Evolutionary conservation across 2,888 invertebrate species (phyloP).

Genomic region (Embidobia sp.): DNA sequence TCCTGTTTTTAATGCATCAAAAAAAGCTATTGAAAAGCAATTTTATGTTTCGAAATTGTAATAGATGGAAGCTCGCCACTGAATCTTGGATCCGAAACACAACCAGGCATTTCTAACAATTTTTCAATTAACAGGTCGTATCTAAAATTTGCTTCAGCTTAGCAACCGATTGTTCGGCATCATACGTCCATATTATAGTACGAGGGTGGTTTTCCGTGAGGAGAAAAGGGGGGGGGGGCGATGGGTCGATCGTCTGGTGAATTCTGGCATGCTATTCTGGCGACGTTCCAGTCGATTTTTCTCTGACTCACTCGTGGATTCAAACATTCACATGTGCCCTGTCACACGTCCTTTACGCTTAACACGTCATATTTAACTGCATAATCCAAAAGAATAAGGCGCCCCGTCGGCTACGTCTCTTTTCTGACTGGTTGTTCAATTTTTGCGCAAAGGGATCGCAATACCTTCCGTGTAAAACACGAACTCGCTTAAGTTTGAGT

Average conservation of each 20-base stretch:
- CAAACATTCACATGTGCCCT: constrained; percentile 29
- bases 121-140: neutral
- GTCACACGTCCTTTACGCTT: constrained; percentile 21
- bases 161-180: constrained; percentile 11
- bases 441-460: constrained; percentile 1
- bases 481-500: too few relatives aligned
- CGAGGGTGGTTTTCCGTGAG: constrained; percentile 3
- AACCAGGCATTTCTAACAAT: too few relatives aligned
- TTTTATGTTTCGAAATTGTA: too few relatives aligned
- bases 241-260: constrained; percentile 60
- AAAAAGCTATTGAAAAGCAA: too few relatives aligned
- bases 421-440: too few relatives aligned
- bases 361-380: constrained; percentile 4
- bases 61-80: too few relatives aligned
- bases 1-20: too few relatives aligned
- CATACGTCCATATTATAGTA: constrained; percentile 24
- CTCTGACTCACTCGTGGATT: constrained; percentile 42
- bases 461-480: too few relatives aligned
- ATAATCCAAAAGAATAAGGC: neutral
- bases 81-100: too few relatives aligned
- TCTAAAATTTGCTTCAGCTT: neutral
- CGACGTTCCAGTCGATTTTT: constrained; percentile 68
- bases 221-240: constrained; percentile 16
- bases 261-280: constrained; percentile 69
- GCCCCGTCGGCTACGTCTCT: too few relatives aligned